Evolutionary conservation across 2,888 invertebrate species (phyloP), one percentile per base, ranked within the genome.

Genomic region (Andrena hattorfiana): DNA sequence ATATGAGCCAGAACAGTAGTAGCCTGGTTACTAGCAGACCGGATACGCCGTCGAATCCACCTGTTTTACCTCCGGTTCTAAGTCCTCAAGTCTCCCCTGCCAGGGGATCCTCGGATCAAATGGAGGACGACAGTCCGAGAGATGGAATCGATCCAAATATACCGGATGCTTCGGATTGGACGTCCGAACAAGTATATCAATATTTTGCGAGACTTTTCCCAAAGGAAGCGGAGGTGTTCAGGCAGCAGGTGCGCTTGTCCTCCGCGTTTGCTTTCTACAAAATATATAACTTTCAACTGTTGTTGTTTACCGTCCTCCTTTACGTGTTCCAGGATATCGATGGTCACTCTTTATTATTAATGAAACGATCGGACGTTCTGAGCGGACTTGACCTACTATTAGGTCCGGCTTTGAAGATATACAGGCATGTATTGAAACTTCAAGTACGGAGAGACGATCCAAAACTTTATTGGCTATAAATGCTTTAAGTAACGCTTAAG

Each of bases 381-480:
- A 96, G 96, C 79, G 97, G 97, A 49, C 95, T 99, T 81, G 96
- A 97, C 56, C 94, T 99, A 26, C 97, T 97, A 83, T 95, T 99
- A 16, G 99, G 99, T 0, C 98, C 98, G 62, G 98, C 98, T 4
- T 95, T 99, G 63, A 97, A 98, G 90, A 95, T 98, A 56, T 98
- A 97, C 91, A 96, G 97, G 71, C 96, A 97, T 76, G 96, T 98
- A 77, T 96, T 97, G 30, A 97, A 97, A 92, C 95, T 99, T 81
- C 98, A 98, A 94, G 96, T 97, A 8, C 95, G 97, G 89, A 95
- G 96, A 89, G 97, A 97, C 92, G 97, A 97, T 92, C 96, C 96
- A 89, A 96, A 95, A 64, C 95, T 96, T 92, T 96, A 97, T 91
- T 97, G 97, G 97, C 95, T 96, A 86, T 97, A 95, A 94, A 87